phyloP scores from a whole-genome alignment of 2,888 invertebrate genomes.

The Bugulina stolonifera region DNA sequence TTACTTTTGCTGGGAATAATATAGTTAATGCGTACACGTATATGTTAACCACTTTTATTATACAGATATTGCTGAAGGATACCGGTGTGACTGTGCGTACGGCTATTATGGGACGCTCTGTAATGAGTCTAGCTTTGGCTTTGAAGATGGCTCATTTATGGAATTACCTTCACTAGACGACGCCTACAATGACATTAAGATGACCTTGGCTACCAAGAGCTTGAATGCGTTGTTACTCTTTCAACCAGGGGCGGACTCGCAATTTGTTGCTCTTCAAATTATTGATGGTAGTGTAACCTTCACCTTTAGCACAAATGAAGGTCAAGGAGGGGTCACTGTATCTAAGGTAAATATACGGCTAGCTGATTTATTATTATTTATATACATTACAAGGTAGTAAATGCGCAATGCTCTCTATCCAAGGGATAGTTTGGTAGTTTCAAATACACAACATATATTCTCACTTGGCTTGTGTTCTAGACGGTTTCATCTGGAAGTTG shows the following conservation, averaged over 20 bases:
- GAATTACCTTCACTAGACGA: constrained; percentile 73
- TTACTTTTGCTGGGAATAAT: too few relatives aligned
- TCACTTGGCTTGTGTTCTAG: constrained; percentile 16
- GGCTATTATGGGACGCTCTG: constrained; percentile 82
- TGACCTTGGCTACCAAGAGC: constrained; percentile 81
- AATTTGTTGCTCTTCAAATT: constrained; percentile 85
- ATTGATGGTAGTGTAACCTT: constrained; percentile 77
- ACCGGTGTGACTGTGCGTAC: constrained; percentile 70
- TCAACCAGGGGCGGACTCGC: constrained; percentile 78
- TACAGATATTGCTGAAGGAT: constrained; percentile 62
- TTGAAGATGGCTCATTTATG: constrained; percentile 82
- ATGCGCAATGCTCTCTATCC: too few relatives aligned
- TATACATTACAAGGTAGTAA: too few relatives aligned
- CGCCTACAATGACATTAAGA: constrained; percentile 79
- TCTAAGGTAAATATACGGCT: constrained; percentile 3
- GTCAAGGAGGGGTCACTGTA: constrained; percentile 43
- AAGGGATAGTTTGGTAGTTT: too few relatives aligned
- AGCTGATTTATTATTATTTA: background rate
- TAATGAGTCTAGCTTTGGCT: constrained; percentile 82
- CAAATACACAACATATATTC: too few relatives aligned
- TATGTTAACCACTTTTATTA: too few relatives aligned
- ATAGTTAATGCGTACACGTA: too few relatives aligned
- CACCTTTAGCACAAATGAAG: constrained; percentile 63
- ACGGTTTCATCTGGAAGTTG: constrained; percentile 2
- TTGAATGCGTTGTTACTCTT: constrained; percentile 79